These are phyloP conservation scores for Cataglyphis albicans DNA, from an alignment of 2,888 invertebrate species.

Conservation along the genomic window DNA sequence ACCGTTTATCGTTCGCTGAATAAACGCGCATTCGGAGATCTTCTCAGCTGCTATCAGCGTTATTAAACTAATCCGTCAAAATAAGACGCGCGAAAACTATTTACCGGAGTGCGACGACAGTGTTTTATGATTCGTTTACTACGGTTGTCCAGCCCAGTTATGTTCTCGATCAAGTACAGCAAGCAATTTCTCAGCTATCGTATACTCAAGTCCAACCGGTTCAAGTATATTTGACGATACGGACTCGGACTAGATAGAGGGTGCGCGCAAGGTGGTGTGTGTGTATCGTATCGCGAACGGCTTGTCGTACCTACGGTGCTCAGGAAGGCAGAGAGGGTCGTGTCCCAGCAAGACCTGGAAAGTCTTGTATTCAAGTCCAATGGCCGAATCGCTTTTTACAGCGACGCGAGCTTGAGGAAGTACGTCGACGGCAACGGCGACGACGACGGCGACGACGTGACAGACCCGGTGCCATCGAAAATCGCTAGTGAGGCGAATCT, in stretches of 20 bases:
- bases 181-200: constrained; percentile 86
- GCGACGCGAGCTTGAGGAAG: constrained; percentile 11
- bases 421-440: not conserved
- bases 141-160: constrained; percentile 80
- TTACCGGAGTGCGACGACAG: constrained; percentile 37
- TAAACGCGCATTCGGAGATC: not conserved
- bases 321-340: constrained; percentile 51
- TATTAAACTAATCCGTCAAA: constrained; percentile 5
- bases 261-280: constrained; percentile 70
- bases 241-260: constrained; percentile 84
- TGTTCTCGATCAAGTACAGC: constrained; percentile 86
- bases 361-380: constrained; percentile 79
- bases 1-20: not conserved
- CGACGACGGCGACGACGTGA: not conserved
- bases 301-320: constrained; percentile 71
- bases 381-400: constrained; percentile 46
- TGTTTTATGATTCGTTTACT: constrained; percentile 67
- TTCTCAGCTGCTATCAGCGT: not conserved
- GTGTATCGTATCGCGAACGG: constrained; percentile 64
- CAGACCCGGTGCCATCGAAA: constrained; percentile 30
- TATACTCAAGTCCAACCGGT: constrained; percentile 85
- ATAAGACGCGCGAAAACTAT: constrained; percentile 15
- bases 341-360: constrained; percentile 83
- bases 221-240: constrained; percentile 86
- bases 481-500: constrained; percentile 43